Percentiles rank a stretch among this genome's conserved stretches.
Conservation (phyloP, 37 sponge, comb jelly and placozoan species). For the Eunapius fragilis region DNA sequence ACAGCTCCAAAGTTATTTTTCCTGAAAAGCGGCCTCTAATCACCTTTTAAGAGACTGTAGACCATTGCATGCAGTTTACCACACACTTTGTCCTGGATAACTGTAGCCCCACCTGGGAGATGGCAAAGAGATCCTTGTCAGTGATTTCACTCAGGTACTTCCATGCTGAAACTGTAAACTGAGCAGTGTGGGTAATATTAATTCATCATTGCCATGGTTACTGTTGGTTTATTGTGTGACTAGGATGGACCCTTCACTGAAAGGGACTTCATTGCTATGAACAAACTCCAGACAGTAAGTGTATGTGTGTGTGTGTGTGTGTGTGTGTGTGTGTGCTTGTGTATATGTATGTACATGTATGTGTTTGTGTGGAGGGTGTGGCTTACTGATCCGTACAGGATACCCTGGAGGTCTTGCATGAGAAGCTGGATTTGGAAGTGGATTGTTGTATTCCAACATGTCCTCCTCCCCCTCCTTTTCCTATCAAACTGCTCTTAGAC, state of each 20-base stretch:
- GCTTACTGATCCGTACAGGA: slow-evolving; percentile 5
- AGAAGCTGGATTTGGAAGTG: slow-evolving; percentile 12
- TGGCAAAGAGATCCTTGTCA: slow-evolving; percentile 47
- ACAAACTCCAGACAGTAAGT: slow-evolving; percentile 26
- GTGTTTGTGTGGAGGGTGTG: no score
- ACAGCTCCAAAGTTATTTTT: no score
- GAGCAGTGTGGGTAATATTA: neutral
- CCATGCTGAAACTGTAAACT: neutral
- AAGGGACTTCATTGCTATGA: slow-evolving; percentile 51
- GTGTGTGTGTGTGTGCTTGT: neutral
- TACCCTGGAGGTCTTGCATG: slow-evolving; percentile 17
- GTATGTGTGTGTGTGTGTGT: neutral
- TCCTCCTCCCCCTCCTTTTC: no score
- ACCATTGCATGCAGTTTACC: no score
- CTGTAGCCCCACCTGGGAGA: slow-evolving; percentile 50
- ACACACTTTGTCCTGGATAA: slow-evolving; percentile 47
- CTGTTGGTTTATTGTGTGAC: slow-evolving; percentile 41
- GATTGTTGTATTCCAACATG: slow-evolving; percentile 2
- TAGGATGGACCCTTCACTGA: slow-evolving; percentile 64
- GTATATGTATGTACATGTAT: no score
- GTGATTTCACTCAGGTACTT: slow-evolving; percentile 47
- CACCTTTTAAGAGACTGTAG: no score
- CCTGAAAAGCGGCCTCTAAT: no score
- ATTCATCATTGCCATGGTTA: neutral
- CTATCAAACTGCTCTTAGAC: no score